These are phyloP conservation scores for Arenaria interpres DNA, from an alignment of 2,113 vertebrate species.

Conservation along the genomic window DNA sequence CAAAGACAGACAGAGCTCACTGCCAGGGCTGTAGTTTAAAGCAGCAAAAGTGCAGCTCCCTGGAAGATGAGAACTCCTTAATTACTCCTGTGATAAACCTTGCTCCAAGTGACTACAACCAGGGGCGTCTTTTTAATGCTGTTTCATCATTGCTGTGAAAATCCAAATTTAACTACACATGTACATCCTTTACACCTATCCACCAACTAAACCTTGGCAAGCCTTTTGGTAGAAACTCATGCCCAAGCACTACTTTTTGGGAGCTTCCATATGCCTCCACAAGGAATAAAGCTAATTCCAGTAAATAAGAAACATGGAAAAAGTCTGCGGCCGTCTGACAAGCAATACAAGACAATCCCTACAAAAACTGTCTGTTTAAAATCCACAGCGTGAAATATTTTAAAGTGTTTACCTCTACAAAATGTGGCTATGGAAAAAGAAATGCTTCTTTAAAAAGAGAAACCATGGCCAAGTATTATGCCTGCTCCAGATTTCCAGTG, in stretches of 20 bases:
- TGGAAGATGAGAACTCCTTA: background rate
- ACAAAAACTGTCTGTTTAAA: background rate
- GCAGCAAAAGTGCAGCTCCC: background rate
- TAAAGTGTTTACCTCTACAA: background rate
- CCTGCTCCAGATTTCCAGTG: background rate
- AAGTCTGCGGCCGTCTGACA: rapidly evolving
- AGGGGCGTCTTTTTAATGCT: background rate
- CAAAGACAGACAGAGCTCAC: background rate
- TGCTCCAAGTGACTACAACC: background rate
- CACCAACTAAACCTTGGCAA: background rate
- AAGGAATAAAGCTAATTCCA: background rate
- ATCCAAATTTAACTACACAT: background rate
- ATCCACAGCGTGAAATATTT: background rate
- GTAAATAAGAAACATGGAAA: background rate
- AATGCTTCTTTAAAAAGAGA: background rate
- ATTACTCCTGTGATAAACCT: background rate
- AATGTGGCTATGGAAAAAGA: background rate
- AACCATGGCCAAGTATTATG: background rate
- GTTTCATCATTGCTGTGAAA: background rate
- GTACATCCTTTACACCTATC: background rate
- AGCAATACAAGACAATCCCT: background rate
- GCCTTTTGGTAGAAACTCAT: background rate
- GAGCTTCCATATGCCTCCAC: background rate
- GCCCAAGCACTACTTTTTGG: background rate
- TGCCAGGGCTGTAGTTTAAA: background rate